phyloP scores from a whole-genome alignment of 2,888 invertebrate species.

The Pammene fasciana region DNA sequence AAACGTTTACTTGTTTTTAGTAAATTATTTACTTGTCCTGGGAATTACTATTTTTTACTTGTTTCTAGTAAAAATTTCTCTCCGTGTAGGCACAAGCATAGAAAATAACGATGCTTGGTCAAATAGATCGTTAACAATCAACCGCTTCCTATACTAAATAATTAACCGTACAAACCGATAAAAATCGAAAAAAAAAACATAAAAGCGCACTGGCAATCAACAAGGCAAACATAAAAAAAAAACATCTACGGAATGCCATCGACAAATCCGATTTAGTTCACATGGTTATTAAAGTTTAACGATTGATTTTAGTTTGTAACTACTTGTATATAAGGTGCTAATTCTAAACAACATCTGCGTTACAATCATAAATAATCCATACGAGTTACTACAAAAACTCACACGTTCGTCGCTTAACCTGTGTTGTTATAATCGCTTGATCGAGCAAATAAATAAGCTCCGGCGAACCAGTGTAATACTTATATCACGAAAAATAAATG shows the following conservation, averaged over 20 bases:
- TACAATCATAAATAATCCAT: slow-evolving; percentile 26
- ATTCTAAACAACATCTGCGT: neutral
- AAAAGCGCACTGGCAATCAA: slow-evolving; percentile 29
- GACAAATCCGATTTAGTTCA: slow-evolving; percentile 24
- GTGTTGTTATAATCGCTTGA: neutral
- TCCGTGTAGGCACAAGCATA: too few species aligned
- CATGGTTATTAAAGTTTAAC: slow-evolving; percentile 4
- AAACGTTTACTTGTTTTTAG: too few species aligned
- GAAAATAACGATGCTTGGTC: neutral
- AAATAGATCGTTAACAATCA: slow-evolving; percentile 16
- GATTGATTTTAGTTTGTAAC: neutral
- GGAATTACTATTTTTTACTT: too few species aligned
- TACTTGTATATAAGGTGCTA: neutral
- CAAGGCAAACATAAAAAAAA: slow-evolving; percentile 21
- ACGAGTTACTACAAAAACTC: slow-evolving; percentile 27
- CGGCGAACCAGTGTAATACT: neutral
- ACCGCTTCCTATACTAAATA: slow-evolving; percentile 2
- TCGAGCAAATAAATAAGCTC: neutral
- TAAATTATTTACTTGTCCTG: too few species aligned
- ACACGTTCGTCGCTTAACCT: slow-evolving; percentile 10
- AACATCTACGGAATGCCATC: slow-evolving; percentile 13
- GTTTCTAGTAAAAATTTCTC: too few species aligned
- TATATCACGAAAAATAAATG: too few species aligned
- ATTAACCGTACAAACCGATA: slow-evolving; percentile 5
- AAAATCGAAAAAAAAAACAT: slow-evolving; percentile 11